Conservation (phyloP, 37 sponge, comb jelly and placozoan species). For the Axinella damicornis region DNA sequence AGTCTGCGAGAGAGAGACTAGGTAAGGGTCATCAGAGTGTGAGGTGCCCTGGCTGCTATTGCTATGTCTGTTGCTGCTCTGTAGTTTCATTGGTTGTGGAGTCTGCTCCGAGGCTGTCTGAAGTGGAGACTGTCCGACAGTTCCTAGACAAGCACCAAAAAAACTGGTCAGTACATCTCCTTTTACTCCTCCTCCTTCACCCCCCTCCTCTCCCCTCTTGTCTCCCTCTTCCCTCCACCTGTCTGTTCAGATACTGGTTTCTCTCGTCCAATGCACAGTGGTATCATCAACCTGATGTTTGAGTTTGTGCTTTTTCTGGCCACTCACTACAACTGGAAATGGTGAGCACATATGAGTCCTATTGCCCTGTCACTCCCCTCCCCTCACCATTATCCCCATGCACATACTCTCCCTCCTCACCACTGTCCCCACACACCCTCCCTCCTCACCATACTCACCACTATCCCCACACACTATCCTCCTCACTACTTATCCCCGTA, state of each 20-base stretch:
- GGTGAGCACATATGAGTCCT: constrained; percentile 19
- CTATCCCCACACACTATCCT: neutral
- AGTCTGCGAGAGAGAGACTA: neutral
- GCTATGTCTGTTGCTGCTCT: no score
- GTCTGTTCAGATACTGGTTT: neutral
- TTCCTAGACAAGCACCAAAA: constrained; percentile 29
- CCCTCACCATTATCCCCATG: no score
- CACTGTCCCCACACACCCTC: no score
- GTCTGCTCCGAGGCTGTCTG: constrained; percentile 21
- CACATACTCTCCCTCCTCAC: no score
- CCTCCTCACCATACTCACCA: neutral
- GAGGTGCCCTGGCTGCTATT: no score
- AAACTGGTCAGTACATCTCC: constrained; percentile 16
- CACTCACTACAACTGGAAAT: constrained; percentile 48
- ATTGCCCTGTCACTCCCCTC: no score
- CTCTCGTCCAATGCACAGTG: constrained; percentile 12
- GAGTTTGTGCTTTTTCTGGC: constrained; percentile 46
- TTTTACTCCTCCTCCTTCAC: neutral
- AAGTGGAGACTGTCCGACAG: constrained; percentile 15
- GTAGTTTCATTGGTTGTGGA: neutral
- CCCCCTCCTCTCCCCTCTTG: neutral
- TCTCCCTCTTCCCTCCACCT: constrained; percentile 1
- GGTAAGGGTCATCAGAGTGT: neutral
- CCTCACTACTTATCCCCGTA: neutral
- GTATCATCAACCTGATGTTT: constrained; percentile 46